Conservation (phyloP, 2,888 invertebrate species). For the Odontomyia ornata region DNA sequence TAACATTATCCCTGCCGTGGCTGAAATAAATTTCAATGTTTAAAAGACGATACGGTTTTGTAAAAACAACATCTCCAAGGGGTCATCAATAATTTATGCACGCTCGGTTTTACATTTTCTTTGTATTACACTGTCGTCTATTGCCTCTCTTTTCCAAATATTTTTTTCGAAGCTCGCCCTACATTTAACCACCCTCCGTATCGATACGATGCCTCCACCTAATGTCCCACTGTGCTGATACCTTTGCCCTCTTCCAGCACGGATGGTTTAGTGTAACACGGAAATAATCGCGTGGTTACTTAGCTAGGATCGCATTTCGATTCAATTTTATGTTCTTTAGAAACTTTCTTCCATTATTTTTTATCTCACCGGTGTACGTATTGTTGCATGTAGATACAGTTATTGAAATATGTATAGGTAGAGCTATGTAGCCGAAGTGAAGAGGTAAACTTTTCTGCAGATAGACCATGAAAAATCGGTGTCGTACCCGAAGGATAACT, state of each 20-base stretch:
- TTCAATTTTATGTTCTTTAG: constrained; percentile 41
- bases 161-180: background rate
- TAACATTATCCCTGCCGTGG: background rate
- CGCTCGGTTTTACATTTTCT: constrained; percentile 40
- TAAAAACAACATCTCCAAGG: constrained; percentile 36
- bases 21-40: constrained; percentile 38
- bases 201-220: constrained; percentile 1
- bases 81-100: constrained; percentile 45
- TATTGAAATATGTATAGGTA: background rate
- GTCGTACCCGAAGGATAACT: constrained; percentile 21
- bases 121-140: constrained; percentile 12
- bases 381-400: background rate
- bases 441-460: background rate
- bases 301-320: constrained; percentile 36
- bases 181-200: too few species aligned
- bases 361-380: constrained; percentile 5
- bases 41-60: constrained; percentile 20
- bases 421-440: background rate
- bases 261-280: background rate
- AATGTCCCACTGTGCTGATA: background rate
- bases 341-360: constrained; percentile 36
- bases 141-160: background rate
- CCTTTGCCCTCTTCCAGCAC: background rate
- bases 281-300: constrained; percentile 38
- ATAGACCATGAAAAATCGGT: constrained; percentile 34